These are phyloP conservation scores for Theretra japonica DNA, from an alignment of 2,888 invertebrate genomes.

Conservation along the genomic window DNA sequence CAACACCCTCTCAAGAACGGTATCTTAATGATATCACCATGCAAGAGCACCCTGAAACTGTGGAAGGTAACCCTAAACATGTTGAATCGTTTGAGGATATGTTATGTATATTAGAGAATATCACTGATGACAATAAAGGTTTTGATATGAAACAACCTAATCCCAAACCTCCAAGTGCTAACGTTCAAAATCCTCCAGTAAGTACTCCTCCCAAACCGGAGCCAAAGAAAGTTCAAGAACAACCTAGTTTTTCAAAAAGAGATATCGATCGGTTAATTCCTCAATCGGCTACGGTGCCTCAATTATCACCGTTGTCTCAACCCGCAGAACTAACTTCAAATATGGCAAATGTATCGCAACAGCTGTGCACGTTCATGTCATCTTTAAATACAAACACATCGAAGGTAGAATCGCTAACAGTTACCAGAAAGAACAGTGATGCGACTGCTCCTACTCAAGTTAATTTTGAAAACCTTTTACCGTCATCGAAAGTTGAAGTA, in stretches of 20 bases:
- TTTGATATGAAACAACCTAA: constrained; percentile 62
- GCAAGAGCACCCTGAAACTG: constrained; percentile 83
- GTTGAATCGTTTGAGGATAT: constrained; percentile 89
- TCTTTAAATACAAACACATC: constrained; percentile 84
- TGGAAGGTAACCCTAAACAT: constrained; percentile 82
- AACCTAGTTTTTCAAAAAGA: constrained; percentile 60
- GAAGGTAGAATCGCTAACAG: constrained; percentile 77
- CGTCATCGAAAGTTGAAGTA: constrained; percentile 81
- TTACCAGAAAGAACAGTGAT: constrained; percentile 78
- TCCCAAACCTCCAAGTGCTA: constrained; percentile 50
- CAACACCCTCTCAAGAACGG: constrained; percentile 87
- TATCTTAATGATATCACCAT: constrained; percentile 86
- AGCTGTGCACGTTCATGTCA: constrained; percentile 87
- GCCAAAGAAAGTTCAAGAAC: constrained; percentile 60
- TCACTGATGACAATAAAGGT: constrained; percentile 75
- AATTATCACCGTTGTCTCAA: constrained; percentile 89
- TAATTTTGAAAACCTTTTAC: constrained; percentile 79
- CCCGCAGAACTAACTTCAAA: constrained; percentile 89
- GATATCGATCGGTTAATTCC: constrained; percentile 69
- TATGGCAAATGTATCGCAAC: constrained; percentile 89
- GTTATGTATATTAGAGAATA: constrained; percentile 88
- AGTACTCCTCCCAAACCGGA: constrained; percentile 54
- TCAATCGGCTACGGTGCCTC: constrained; percentile 85
- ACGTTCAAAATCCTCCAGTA: constrained; percentile 50
- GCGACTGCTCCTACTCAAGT: constrained; percentile 77